Evolutionary conservation across 1,140 invertebrate genomes (phyloP), one percentile per base, ranked within the genome.

Genomic region (Zeugodacus cucurbitae): DNA sequence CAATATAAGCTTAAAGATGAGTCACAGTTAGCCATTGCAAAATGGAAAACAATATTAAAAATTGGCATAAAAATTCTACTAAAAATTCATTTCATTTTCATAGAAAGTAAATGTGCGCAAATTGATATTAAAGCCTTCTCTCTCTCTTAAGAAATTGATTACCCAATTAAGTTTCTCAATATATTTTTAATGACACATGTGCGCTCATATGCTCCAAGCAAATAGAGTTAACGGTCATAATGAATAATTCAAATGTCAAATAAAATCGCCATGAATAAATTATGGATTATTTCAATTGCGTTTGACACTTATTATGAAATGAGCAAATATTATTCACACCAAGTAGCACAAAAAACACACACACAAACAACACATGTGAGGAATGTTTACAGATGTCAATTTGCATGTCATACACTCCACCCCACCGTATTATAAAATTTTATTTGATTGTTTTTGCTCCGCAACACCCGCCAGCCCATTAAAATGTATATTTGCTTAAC

Each of bases 171-270:
- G 20, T 54, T 3, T 54, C 48, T 62, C 7, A 26, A 62, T 62
- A 62, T 54, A 62, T 48, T 11, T 41, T 26, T 37, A 70, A 48
- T 48, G 26, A 22, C n/a, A 22, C 41, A 82, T 82, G n/a, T 82
- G n/a, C 41, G 10, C 41, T 7, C 32, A 37, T 17, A 37, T 6
- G 0, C 3, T 54, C 44, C 26, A 54, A 54, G 4, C 20, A 22
- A 82, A 82, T 54, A 54, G 48, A 26, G 37, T 48, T 26, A 37
- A 82, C 41, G 44, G 14, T 48, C 29, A 29, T 48, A 82, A 44
- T 82, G 41, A 82, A 82, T 82, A 48, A 82, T 82, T 82, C 74
- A 82, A n/a, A 54, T 82, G 74, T 82, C 74, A 82, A 82, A 82
- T 82, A 82, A 82, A 82, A 82, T 29, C 74, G 34, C 10, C n/a